These are phyloP conservation scores for Cynocephalus volans DNA, from an alignment of 2,113 vertebrate species.

Conservation along the genomic window DNA sequence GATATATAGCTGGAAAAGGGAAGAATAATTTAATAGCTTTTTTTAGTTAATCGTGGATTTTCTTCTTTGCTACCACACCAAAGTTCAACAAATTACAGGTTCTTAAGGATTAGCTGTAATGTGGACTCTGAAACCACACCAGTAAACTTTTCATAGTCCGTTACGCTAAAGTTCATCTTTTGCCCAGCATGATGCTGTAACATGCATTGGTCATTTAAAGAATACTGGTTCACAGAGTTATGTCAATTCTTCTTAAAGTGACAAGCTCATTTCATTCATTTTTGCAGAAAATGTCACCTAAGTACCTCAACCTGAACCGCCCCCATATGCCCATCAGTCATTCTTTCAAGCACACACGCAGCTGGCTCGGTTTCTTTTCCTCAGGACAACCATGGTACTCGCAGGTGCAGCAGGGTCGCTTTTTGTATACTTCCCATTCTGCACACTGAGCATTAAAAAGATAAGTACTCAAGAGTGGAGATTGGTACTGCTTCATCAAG, in stretches of 20 bases:
- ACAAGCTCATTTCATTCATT: not conserved
- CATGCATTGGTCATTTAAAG: not conserved
- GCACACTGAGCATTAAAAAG: not conserved
- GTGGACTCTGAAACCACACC: not conserved
- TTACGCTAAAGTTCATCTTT: not conserved
- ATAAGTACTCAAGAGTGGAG: not conserved
- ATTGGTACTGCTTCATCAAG: not conserved
- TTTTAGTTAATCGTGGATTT: not conserved
- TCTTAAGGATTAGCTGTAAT: not conserved
- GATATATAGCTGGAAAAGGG: not conserved
- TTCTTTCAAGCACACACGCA: not conserved
- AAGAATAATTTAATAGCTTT: not conserved
- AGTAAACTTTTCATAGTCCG: not conserved
- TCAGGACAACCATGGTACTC: accelerated
- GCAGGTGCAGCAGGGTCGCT: not conserved
- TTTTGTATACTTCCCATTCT: too few species aligned
- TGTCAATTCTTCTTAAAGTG: not conserved
- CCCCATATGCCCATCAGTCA: not conserved
- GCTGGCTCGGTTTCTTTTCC: not conserved
- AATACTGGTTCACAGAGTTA: not conserved
- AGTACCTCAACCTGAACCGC: not conserved
- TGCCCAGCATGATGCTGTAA: not conserved
- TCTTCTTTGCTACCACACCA: not conserved
- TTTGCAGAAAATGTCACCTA: not conserved
- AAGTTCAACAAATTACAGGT: not conserved